Conservation (phyloP, 2,797 vertebrate genomes). For the Anabas testudineus region DNA sequence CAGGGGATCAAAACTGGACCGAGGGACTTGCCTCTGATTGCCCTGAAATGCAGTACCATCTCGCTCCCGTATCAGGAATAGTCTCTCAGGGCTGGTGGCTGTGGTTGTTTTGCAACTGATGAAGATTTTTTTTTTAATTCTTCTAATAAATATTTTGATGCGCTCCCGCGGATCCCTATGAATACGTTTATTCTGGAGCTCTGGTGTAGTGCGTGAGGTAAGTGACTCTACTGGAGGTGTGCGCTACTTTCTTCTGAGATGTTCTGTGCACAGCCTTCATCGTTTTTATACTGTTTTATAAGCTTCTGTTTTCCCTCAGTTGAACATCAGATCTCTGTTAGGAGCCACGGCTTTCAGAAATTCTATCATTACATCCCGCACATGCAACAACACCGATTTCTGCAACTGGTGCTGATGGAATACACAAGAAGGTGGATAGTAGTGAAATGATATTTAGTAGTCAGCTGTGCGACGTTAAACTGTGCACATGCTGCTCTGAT, state of each 20-base stretch:
- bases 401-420: slow-evolving; percentile 54
- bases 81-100: slow-evolving; percentile 40
- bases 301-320: neutral
- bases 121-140: slow-evolving; percentile 39
- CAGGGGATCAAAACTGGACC: slow-evolving; percentile 57
- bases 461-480: slow-evolving; percentile 18
- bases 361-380: neutral
- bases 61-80: slow-evolving; percentile 2
- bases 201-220: slow-evolving; percentile 76
- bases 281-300: too few species aligned
- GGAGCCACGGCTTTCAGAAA: slow-evolving; percentile 1
- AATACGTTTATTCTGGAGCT: slow-evolving; percentile 71
- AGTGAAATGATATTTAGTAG: neutral
- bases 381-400: slow-evolving; percentile 21
- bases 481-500: slow-evolving; percentile 32
- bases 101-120: slow-evolving; percentile 64
- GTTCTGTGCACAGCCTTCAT: slow-evolving; percentile 34
- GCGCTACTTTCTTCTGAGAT: slow-evolving; percentile 65
- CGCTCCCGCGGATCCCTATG: slow-evolving; percentile 65
- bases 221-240: slow-evolving; percentile 76
- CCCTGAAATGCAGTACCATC: slow-evolving; percentile 58
- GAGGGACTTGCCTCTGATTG: slow-evolving; percentile 33
- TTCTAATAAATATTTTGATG: too few species aligned
- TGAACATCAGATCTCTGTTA: neutral
- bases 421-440: neutral